Evolutionary conservation across 2,888 invertebrate genomes (phyloP).

Genomic region (Orchesella flavescens): DNA sequence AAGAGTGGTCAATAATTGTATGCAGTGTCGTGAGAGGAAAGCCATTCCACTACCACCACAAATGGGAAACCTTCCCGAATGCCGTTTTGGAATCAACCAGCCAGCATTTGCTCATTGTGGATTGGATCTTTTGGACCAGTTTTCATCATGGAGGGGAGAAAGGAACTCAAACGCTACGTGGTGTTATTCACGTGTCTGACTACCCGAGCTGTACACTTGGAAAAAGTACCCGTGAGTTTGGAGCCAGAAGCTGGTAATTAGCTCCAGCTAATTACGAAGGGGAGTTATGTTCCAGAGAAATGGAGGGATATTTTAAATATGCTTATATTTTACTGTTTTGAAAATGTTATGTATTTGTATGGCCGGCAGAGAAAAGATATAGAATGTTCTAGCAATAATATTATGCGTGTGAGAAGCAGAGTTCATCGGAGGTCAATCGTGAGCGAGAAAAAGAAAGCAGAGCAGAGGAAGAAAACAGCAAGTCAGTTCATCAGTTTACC

Average conservation of each 20-base stretch:
- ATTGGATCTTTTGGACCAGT: constrained; percentile 45
- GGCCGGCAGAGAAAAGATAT: too few species aligned
- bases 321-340: too few species aligned
- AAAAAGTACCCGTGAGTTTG: background rate
- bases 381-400: too few species aligned
- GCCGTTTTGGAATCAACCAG: background rate
- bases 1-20: background rate
- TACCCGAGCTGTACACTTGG: constrained; percentile 1
- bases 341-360: too few species aligned
- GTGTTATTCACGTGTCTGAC: background rate
- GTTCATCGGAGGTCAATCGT: too few species aligned
- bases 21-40: background rate
- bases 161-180: background rate
- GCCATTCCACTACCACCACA: too few species aligned
- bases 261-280: background rate
- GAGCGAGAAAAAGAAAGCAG: too few species aligned
- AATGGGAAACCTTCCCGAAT: background rate
- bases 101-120: background rate
- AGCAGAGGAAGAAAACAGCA: too few species aligned
- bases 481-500: too few species aligned
- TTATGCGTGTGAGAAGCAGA: too few species aligned
- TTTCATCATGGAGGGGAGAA: background rate
- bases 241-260: background rate
- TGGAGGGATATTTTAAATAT: too few species aligned
- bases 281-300: background rate